Evolutionary conservation across 1,140 invertebrate genomes (phyloP).

Genomic region (Drosophila erecta): DNA sequence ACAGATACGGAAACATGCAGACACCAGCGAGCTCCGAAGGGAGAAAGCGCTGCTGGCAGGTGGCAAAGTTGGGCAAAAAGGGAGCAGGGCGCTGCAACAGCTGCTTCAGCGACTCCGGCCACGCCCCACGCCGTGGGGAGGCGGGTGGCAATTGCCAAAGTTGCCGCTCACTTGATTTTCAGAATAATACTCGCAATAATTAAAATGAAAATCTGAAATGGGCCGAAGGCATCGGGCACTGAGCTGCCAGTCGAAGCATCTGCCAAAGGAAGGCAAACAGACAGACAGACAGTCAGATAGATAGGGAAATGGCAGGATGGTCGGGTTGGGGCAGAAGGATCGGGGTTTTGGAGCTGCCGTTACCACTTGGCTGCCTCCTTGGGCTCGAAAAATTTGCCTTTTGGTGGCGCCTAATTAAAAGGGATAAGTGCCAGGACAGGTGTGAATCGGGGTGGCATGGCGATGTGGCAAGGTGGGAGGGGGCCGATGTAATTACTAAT

Average conservation of each 20-base stretch:
- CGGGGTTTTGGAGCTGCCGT: neutral
- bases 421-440: slow-evolving; percentile 74
- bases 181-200: slow-evolving; percentile 79
- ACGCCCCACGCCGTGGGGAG: slow-evolving; percentile 3
- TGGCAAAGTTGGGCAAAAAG: slow-evolving; percentile 26
- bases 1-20: slow-evolving; percentile 30
- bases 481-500: slow-evolving; percentile 71
- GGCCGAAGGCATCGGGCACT: slow-evolving; percentile 38
- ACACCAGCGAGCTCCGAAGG: slow-evolving; percentile 8
- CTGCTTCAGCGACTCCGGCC: slow-evolving; percentile 39
- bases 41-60: slow-evolving; percentile 12
- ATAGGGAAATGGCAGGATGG: neutral
- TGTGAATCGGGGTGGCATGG: slow-evolving; percentile 52
- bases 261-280: slow-evolving; percentile 51
- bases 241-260: slow-evolving; percentile 51
- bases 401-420: slow-evolving; percentile 78
- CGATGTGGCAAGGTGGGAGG: slow-evolving; percentile 13
- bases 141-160: slow-evolving; percentile 42
- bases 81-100: slow-evolving; percentile 49
- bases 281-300: slow-evolving; percentile 8
- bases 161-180: slow-evolving; percentile 75
- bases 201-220: slow-evolving; percentile 80
- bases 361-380: slow-evolving; percentile 54
- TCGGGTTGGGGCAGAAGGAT: neutral
- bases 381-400: slow-evolving; percentile 64